Evolutionary conservation across 1,140 invertebrate species (phyloP).

Genomic region (Riptortus pedestris): DNA sequence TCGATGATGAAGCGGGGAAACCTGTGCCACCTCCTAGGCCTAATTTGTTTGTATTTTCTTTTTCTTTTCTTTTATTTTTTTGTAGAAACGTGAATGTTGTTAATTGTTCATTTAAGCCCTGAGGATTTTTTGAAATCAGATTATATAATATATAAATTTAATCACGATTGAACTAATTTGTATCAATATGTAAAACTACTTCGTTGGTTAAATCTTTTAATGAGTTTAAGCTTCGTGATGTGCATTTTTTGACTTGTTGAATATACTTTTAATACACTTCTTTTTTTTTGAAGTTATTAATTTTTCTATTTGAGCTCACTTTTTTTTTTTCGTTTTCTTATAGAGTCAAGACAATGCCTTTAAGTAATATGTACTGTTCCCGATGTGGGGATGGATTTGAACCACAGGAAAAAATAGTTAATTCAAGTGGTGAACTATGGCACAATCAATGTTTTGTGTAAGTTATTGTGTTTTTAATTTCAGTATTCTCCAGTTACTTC

Average conservation of each 20-base stretch:
- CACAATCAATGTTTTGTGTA: slow-evolving; percentile 99
- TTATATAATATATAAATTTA: not conserved
- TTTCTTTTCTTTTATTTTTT: not conserved
- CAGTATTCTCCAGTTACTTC: not conserved
- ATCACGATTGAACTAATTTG: no score
- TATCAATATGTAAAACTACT: no score
- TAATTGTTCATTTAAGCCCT: not conserved
- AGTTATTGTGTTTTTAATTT: slow-evolving; percentile 40
- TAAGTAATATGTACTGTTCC: slow-evolving; percentile 85
- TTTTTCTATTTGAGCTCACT: no score
- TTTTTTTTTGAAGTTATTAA: no score
- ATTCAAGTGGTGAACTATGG: slow-evolving; percentile 96
- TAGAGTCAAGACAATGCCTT: slow-evolving; percentile 51
- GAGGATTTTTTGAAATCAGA: not conserved
- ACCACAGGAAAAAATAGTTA: slow-evolving; percentile 94
- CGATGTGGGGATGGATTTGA: slow-evolving; percentile 90
- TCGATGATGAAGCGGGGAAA: not conserved
- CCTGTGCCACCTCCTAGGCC: not conserved
- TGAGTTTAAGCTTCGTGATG: no score
- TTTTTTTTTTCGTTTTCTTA: no score
- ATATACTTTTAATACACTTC: no score
- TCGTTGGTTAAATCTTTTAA: no score
- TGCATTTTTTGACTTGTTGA: no score
- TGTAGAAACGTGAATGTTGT: no score
- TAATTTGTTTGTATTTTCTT: not conserved